phyloP scores from a whole-genome alignment of 1,140 invertebrate genomes.

The Caerostris darwini region DNA sequence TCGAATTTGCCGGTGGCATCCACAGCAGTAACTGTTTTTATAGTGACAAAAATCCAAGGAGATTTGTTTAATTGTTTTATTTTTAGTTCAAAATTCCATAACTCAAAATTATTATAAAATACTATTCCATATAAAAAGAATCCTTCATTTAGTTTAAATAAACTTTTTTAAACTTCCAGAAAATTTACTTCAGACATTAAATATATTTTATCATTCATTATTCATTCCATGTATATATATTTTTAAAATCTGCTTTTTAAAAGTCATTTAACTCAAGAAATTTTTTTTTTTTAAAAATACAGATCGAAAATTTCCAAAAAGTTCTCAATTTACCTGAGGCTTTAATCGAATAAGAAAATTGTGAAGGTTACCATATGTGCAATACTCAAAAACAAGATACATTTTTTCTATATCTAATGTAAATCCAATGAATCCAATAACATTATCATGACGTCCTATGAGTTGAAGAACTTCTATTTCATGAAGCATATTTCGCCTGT shows the following conservation, averaged over 20 bases:
- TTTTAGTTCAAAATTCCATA: no score
- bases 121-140: no score
- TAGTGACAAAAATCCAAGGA: no score
- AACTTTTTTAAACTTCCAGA: no score
- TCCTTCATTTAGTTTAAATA: no score
- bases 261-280: neutral
- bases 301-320: neutral
- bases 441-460: slow-evolving; percentile 30
- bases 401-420: slow-evolving; percentile 48
- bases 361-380: slow-evolving; percentile 36
- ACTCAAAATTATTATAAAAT: no score
- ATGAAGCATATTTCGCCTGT: slow-evolving; percentile 38
- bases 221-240: no score
- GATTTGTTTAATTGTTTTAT: no score
- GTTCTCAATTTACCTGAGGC: slow-evolving; percentile 6
- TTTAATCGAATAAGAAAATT: slow-evolving; percentile 9
- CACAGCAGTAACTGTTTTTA: no score
- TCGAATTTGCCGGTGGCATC: no score
- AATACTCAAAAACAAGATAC: slow-evolving; percentile 45
- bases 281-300: neutral
- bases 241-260: neutral
- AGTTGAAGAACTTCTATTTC: slow-evolving; percentile 25
- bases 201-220: no score
- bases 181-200: no score
- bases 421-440: slow-evolving; percentile 45